Evolutionary conservation across 2,797 vertebrate species (phyloP), one percentile per base, ranked within the genome.

Genomic region (Nannoperca obscura): DNA sequence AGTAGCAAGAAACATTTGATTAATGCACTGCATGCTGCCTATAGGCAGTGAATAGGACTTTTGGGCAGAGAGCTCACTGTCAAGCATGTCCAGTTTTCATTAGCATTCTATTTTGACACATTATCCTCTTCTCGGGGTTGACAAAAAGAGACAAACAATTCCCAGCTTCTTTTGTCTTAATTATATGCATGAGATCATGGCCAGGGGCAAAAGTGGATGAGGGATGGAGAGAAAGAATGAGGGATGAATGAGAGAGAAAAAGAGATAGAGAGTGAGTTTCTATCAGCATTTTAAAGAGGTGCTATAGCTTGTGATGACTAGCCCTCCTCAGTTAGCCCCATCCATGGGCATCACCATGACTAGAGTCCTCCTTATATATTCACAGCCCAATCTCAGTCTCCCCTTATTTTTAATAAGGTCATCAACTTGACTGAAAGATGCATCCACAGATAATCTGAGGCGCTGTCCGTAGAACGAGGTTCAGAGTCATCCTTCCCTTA

Each of bases 371-470:
- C 84, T 90, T 90, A 93, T 93, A 92, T 92, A 94, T 94, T 95
- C 93, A 90, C 89, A 83, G 81, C 85, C 86, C 86, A 89, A 92
- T 94, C 92, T 90, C 89, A 85, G 86, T 92, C 88, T 90, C 91
- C 91, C 90, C 88, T 87, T 89, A 92, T 89, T 91, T 94, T 91
- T 94, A 94, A 93, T 93, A 95, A 95, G 93, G 94, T 94, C 93
- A 93, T 93, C 88, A 94, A 92, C 89, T 93, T 93, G 91, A 94
- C 92, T 91, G 88, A 93, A 92, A 91, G 92, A 92, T 93, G 88
- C 91, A 91, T 92, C 88, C 76, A 77, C 84, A 86, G 87, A 93
- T 93, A 93, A 92, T 91, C 89, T 81, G 74, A 86, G 82, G 83
- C 55, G 71, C 83, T 83, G 79, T 91, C 86, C 87, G 74, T 81